Base-by-base conservation (phyloP, 2,797 vertebrate species). In the Morus bassanus region DNA sequence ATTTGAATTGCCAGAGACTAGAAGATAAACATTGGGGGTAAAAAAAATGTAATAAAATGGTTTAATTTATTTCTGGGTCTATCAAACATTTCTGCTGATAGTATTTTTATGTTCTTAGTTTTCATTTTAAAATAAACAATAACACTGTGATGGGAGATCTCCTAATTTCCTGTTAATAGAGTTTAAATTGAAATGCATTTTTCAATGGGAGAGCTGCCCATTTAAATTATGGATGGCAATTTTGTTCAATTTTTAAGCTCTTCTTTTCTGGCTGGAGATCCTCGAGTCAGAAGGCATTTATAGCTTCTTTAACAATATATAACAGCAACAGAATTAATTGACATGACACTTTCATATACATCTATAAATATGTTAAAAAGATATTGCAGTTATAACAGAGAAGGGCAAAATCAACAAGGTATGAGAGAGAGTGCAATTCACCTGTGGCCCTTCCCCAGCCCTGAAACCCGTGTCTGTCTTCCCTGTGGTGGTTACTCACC, bases 121-220 rank as follows among this genome's bases (percentile, higher is more conserved):
- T 95, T 96, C 60, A 76, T 96, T 96, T 89, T 88, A 88, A 95
- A 95, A 93, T 92, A 95, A 96, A 96, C 70, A 96, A 82, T 92
- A 94, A 60, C 37, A 59, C 16, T 64, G 56, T 95, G 57, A 93
- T 95, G 76, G 79, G 91, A 91, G 56, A 90, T 88, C 31, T 94
- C n/a, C 89, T 96, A 89, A 97, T 96, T 97, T 96, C 74, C 76
- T 93, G 86, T 83, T 97, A 97, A 95, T 96, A 94, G 95, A 83
- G 33, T 96, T 97, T 91, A 96, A 97, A 95, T 92, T 93, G 92
- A 90, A 97, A 95, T 86, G 14, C 87, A 89, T 93, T 92, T 97
- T 97, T 96, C 81, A 89, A 8, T 88, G 84, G 35, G 72, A 94
- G 50, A 94, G 61, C 33, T 93, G 67, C 85, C 87, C 54, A 75